Conservation (phyloP, 2,113 vertebrate species). For the Phyllopteryx taeniolatus region DNA sequence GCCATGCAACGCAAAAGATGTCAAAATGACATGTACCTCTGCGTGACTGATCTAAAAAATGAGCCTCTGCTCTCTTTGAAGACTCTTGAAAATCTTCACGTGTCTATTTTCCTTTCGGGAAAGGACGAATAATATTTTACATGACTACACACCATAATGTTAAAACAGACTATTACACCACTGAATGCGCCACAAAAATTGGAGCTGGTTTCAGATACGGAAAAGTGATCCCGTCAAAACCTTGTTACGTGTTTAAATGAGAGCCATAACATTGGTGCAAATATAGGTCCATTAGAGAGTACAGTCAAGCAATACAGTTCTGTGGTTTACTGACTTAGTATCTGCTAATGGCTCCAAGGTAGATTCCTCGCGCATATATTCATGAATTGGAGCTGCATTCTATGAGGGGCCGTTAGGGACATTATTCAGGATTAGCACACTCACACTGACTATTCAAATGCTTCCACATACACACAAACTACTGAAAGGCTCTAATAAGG, state of each 20-base stretch:
- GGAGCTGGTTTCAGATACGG: not conserved
- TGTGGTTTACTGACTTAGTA: constrained; percentile 37
- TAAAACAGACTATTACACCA: constrained; percentile 20
- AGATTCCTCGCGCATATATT: not conserved
- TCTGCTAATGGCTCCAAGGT: constrained; percentile 34
- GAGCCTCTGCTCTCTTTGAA: constrained; percentile 48
- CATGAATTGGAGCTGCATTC: constrained; percentile 1
- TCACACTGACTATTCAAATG: too few relatives aligned
- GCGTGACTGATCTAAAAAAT: constrained; percentile 49
- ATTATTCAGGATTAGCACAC: too few relatives aligned
- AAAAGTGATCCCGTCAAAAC: constrained; percentile 19
- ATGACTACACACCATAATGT: constrained; percentile 1
- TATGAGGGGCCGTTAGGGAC: too few relatives aligned
- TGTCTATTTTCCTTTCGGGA: constrained; percentile 37
- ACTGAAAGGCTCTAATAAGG: too few relatives aligned
- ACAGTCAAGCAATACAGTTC: constrained; percentile 34
- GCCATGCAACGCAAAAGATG: constrained; percentile 39
- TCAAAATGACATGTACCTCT: constrained; percentile 47
- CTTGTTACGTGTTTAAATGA: constrained; percentile 7
- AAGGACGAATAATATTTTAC: constrained; percentile 6
- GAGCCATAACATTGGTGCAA: constrained; percentile 3
- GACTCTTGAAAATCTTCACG: constrained; percentile 42
- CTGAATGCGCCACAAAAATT: not conserved
- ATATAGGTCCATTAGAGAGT: constrained; percentile 28
- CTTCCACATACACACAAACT: too few relatives aligned